Conservation (phyloP, 2,113 vertebrate species). For the Climacteris rufus region DNA sequence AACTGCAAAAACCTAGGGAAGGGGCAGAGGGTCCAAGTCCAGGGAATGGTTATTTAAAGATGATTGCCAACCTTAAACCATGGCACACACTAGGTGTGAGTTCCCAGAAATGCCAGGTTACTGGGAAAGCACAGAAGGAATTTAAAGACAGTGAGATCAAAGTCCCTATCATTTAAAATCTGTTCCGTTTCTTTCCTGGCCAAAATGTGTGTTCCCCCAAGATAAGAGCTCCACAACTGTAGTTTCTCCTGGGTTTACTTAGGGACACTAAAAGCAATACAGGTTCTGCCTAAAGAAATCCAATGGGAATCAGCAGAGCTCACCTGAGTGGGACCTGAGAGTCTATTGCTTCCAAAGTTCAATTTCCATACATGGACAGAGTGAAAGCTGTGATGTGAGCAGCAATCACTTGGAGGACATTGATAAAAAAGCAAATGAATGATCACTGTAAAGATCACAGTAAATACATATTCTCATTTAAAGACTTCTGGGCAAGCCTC, state of each 20-base stretch:
- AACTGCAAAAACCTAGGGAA: not conserved
- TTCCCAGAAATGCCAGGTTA: not conserved
- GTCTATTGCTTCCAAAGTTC: not conserved
- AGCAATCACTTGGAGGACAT: not conserved
- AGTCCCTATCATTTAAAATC: not conserved
- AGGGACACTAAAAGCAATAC: not conserved
- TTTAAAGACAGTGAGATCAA: not conserved
- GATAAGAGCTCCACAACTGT: not conserved
- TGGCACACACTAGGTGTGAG: not conserved
- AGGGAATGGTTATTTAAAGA: not conserved
- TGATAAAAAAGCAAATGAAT: not conserved
- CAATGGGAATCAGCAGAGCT: not conserved
- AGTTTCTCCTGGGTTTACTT: not conserved
- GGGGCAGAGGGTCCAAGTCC: not conserved
- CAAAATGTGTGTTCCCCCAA: not conserved
- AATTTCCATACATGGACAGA: not conserved
- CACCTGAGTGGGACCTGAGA: not conserved
- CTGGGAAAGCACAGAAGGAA: not conserved
- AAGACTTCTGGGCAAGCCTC: not conserved
- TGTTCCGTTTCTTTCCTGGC: not conserved
- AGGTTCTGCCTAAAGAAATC: not conserved
- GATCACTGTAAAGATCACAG: not conserved
- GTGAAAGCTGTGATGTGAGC: not conserved
- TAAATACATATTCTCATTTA: not conserved
- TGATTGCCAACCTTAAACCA: not conserved